Base-by-base conservation (phyloP, 2,797 vertebrate species). In the Acipenser ruthenus region DNA sequence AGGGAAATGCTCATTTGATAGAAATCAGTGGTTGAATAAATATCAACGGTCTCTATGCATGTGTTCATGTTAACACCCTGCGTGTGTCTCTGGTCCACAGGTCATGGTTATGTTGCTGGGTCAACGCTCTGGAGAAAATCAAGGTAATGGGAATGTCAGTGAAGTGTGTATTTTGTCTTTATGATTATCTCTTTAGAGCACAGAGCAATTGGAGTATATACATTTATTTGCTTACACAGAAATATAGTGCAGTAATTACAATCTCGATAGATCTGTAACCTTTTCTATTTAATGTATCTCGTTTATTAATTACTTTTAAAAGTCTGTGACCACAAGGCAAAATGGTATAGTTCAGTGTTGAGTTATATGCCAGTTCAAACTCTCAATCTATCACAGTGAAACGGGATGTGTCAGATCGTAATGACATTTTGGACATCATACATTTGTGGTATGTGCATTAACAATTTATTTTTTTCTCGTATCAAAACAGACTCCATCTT, bases 291-390 rank as follows among this genome's bases (percentile, higher is more conserved):
- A 56, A 10, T 10, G 6, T 56, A 12, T 56, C 55, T 6, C 13
- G 55, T n/a, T n/a, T 11, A 6, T 56, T 11, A 10, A 56, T 9
- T 10, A 5, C 10, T 56, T 56, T 52, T 56, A 1, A 56, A 6
- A 56, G 11, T 56, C 11, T 56, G 11, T 12, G 11, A n/a, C 55
- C 55, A 56, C 11, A 56, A 56, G 55, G 10, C 13, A 56, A 12
- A 12, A 56, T 56, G 11, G 66, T 69, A 68, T 72, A 68, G n/a
- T n/a, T 74, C 69, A 65, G 50, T 63, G 55, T 58, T 65, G 13
- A 52, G 68, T 69, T 73, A 69, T 72, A 49, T 49, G 65, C 60
- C 52, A 56, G 61, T 65, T 66, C 65, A 64, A 63, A 66, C 48
- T 60, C 12, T 58, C 53, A 65, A 68, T 71, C 48, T 56, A 70